phyloP scores from a whole-genome alignment of 2,888 invertebrate genomes.

The Diloba caeruleocephala region DNA sequence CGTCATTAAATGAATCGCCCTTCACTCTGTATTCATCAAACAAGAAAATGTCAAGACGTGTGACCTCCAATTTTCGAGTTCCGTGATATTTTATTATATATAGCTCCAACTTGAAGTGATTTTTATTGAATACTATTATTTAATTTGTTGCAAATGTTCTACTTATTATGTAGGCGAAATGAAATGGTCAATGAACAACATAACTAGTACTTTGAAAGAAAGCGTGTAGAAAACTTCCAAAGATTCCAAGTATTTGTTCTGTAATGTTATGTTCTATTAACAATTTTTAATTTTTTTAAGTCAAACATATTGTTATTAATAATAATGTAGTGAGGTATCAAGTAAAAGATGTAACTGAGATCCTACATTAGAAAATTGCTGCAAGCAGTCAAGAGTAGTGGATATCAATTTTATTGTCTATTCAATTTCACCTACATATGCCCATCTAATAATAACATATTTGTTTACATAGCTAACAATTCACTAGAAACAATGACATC shows the following conservation, averaged over 20 bases:
- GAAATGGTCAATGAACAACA: slow-evolving; percentile 72
- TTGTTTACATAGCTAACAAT: slow-evolving; percentile 29
- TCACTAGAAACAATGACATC: slow-evolving; percentile 24
- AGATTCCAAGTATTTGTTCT: slow-evolving; percentile 1
- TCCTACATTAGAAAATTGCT: slow-evolving; percentile 36
- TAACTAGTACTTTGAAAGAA: slow-evolving; percentile 53
- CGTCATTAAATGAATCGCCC: slow-evolving; percentile 69
- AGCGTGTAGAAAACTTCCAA: slow-evolving; percentile 19
- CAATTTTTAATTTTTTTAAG: too few species aligned
- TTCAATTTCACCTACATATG: slow-evolving; percentile 12
- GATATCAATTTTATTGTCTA: slow-evolving; percentile 15
- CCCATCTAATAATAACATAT: slow-evolving; percentile 23
- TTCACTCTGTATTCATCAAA: slow-evolving; percentile 74
- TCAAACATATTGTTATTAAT: too few species aligned
- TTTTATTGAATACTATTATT: slow-evolving; percentile 26
- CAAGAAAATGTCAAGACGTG: slow-evolving; percentile 82
- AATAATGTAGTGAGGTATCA: slow-evolving; percentile 1
- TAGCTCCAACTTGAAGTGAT: slow-evolving; percentile 23
- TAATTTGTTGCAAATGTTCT: slow-evolving; percentile 54
- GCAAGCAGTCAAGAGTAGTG: slow-evolving; percentile 17
- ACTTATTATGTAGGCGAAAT: slow-evolving; percentile 72
- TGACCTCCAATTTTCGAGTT: slow-evolving; percentile 81
- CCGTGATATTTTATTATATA: slow-evolving; percentile 52
- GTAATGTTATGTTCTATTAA: too few species aligned
- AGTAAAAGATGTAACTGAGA: slow-evolving; percentile 37